Conservation (phyloP, 2,113 vertebrate genomes). For the Syrmaticus mikado region DNA sequence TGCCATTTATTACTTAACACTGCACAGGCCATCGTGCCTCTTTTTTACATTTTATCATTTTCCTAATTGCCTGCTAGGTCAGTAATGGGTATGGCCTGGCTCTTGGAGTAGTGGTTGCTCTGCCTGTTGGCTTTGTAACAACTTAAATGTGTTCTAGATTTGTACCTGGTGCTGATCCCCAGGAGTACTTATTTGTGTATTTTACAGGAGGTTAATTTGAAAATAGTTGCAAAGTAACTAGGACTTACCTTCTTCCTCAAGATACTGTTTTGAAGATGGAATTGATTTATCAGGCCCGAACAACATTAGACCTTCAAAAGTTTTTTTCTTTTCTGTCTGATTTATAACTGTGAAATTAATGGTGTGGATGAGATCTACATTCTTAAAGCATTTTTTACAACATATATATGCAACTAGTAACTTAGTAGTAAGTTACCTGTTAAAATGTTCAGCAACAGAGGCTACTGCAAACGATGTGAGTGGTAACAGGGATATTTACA, state of each 20-base stretch:
- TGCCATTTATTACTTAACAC: neutral
- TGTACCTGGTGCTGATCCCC: neutral
- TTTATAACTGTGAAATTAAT: neutral
- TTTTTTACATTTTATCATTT: conserved; percentile 27
- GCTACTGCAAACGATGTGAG: neutral
- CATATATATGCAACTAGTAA: neutral
- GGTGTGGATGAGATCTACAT: neutral
- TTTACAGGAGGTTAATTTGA: neutral
- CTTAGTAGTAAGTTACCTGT: neutral
- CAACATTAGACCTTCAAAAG: neutral
- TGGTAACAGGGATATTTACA: neutral
- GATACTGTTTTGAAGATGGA: neutral
- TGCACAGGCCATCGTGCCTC: conserved; percentile 23
- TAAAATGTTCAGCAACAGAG: neutral
- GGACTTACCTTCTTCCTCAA: neutral
- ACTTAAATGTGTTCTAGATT: neutral
- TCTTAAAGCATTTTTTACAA: neutral
- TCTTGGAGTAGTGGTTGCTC: conserved; percentile 21
- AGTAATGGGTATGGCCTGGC: neutral
- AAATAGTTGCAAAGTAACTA: neutral
- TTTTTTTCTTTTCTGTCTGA: neutral
- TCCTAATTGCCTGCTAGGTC: conserved; percentile 11
- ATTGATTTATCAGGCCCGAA: neutral
- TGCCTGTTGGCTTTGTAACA: conserved; percentile 23
- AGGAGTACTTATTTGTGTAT: neutral